Base-by-base conservation (phyloP, 2,797 vertebrate genomes). In the Masticophis lateralis region DNA sequence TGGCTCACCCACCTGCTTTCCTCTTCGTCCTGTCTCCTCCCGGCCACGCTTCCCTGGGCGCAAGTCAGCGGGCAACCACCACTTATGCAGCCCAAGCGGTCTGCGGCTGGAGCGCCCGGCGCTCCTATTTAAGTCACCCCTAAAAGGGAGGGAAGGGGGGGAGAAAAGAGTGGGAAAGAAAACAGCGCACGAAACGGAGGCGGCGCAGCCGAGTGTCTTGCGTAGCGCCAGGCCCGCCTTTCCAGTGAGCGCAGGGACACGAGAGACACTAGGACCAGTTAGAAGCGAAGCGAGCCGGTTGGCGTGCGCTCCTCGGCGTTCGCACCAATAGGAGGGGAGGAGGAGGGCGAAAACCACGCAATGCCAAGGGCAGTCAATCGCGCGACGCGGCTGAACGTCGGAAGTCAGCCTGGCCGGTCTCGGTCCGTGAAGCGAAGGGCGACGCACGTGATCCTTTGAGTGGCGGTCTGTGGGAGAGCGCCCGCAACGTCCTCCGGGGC, bases 51-150 rank as follows among this genome's bases (percentile, higher is more conserved):
- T 22, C 37, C 1, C 53, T 7, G 32, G 20, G 20, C 47, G 11
- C 12, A 11, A 55, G 18, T 20, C 11, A 32, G 28, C 51, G 4
- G 66, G 0, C 60, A 28, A 2, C 14, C 89, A 53, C 27, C 43
- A 66, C 63, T 28, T 66, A 28, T 3, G 18, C 69, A 83, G 51
- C 51, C 89, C 16, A 2, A 59, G 37, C 28, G 1, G 63, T 88
- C 28, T 60, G 93, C 59, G 37, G 28, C 28, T 2, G 28, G 13
- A 16, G 69, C 22, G 51, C 4, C 69, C 37, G 53, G 27, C 28
- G 53, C 53, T 47, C 90, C 92, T 94, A 94, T 94, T 94, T 94
- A 94, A 94, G 91, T 69, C 53, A 51, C 63, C 32, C 59, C 27
- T 57, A 92, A 55, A 51, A 43, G 74, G 74, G 37, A 47, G 22